These are phyloP conservation scores for Sialis fuliginosa DNA, from an alignment of 2,888 invertebrate species.

Conservation along the genomic window DNA sequence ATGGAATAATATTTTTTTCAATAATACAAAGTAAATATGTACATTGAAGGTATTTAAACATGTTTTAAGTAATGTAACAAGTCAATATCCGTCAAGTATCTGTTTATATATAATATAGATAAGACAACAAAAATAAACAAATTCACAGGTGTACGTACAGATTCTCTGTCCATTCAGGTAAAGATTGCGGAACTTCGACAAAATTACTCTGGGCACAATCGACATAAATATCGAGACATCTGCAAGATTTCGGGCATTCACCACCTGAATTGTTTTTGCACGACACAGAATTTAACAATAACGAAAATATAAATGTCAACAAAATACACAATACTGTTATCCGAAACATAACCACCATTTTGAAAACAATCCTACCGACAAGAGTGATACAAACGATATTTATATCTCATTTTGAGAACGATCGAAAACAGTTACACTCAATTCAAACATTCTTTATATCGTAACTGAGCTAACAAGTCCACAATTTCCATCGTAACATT, in stretches of 20 bases:
- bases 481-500: too few species aligned
- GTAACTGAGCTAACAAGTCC: too few species aligned
- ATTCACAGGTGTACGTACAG: constrained; percentile 37
- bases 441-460: too few species aligned
- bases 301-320: constrained; percentile 11
- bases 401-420: not conserved
- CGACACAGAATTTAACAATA: not conserved
- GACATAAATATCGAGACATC: constrained; percentile 53
- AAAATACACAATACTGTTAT: constrained; percentile 14
- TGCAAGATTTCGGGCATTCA: constrained; percentile 50
- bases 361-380: constrained; percentile 14
- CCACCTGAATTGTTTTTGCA: constrained; percentile 10
- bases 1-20: too few species aligned
- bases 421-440: too few species aligned
- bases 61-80: too few species aligned
- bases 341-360: constrained; percentile 28
- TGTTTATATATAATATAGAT: not conserved
- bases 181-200: constrained; percentile 44
- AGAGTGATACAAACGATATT: not conserved
- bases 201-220: constrained; percentile 59
- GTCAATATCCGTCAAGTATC: too few species aligned
- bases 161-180: constrained; percentile 59
- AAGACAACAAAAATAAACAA: constrained; percentile 8
- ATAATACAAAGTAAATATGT: too few species aligned
- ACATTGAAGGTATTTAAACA: too few species aligned